Percentiles rank a stretch among this genome's conserved stretches.
Conservation (phyloP, 2,113 vertebrate species). For the Mesitornis unicolor region DNA sequence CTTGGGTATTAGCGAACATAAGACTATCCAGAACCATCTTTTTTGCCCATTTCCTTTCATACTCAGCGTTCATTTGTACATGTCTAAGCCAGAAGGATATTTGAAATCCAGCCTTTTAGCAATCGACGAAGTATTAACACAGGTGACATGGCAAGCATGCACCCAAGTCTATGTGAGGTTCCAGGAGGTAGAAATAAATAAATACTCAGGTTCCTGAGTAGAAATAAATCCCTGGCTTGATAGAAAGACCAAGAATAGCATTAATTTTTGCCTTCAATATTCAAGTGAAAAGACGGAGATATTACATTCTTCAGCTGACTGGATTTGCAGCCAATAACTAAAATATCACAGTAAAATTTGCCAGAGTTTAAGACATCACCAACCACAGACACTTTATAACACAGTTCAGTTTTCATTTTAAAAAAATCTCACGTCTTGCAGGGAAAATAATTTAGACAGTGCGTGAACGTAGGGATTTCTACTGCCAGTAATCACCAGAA, state of each 20-base stretch:
- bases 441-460: background rate
- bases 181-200: background rate
- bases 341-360: background rate
- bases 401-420: background rate
- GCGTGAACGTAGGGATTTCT: background rate
- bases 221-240: background rate
- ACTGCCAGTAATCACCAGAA: background rate
- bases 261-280: background rate
- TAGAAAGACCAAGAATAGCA: background rate
- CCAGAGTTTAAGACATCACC: background rate
- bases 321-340: background rate
- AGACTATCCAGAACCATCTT: background rate
- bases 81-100: background rate
- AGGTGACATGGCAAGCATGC: accelerated
- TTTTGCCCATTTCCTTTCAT: background rate
- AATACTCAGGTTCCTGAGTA: background rate
- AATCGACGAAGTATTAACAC: background rate
- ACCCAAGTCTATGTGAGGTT: background rate
- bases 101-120: background rate
- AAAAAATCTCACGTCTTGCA: background rate
- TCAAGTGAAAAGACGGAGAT: background rate
- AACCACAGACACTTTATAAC: background rate
- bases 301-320: background rate
- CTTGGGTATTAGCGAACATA: background rate
- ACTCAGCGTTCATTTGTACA: background rate